phyloP scores from a whole-genome alignment of 2,797 vertebrate species.

The Mus caroli region DNA sequence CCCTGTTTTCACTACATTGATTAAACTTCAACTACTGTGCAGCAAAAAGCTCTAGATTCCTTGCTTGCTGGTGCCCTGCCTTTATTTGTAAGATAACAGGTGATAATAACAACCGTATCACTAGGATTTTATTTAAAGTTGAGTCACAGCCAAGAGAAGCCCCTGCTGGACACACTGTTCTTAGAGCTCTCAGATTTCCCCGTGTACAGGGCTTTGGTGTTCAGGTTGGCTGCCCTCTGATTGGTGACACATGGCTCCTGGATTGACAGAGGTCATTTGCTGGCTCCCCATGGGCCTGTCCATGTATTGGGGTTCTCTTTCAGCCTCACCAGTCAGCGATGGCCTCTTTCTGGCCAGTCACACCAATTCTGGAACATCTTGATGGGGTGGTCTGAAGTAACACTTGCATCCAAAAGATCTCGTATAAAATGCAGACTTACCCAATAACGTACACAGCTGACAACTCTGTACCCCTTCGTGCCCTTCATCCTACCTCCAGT shows the following conservation, averaged over 20 bases:
- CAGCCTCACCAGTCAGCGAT: background rate
- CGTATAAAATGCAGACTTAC: background rate
- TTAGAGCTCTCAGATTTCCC: background rate
- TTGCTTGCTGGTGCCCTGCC: background rate
- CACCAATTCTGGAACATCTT: background rate
- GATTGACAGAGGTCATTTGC: background rate
- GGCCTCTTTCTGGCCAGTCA: background rate
- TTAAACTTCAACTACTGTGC: conserved; percentile 83
- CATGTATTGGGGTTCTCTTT: background rate
- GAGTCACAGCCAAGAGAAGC: background rate
- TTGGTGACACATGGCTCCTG: background rate
- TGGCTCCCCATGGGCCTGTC: background rate
- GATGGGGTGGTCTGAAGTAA: background rate
- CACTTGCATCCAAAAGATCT: background rate
- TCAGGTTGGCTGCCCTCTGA: background rate
- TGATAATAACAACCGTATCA: background rate
- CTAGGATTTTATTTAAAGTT: background rate
- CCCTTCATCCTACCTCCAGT: background rate
- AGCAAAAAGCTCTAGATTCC: conserved; percentile 31
- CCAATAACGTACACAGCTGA: background rate
- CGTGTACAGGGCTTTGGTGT: background rate
- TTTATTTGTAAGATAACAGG: background rate
- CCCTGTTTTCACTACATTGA: conserved; percentile 81
- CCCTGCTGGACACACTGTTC: fast-evolving
- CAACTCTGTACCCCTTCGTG: background rate